A percentile compares a stretch with the other conserved stretches of the same genome.
These are phyloP conservation scores for Sturmia bella DNA, from an alignment of 2,888 invertebrate species.

Conservation along the genomic window DNA sequence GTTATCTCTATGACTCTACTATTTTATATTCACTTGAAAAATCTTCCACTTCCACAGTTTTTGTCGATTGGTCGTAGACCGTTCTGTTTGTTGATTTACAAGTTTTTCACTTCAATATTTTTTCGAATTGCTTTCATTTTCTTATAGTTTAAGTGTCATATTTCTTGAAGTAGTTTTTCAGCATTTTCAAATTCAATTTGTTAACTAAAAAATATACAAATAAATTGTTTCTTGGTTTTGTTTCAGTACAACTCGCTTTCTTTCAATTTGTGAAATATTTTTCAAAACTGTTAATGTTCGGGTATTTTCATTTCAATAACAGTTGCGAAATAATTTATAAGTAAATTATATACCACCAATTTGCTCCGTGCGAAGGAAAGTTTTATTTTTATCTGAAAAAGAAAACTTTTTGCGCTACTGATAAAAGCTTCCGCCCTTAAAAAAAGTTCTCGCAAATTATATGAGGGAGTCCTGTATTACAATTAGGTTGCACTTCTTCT, in stretches of 20 bases:
- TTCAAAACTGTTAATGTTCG: constrained; percentile 44
- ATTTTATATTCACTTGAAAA: constrained; percentile 49
- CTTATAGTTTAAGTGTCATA: constrained; percentile 49
- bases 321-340: constrained; percentile 30
- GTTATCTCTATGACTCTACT: constrained; percentile 79
- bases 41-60: constrained; percentile 52
- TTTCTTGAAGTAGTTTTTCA: constrained; percentile 42
- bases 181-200: constrained; percentile 38
- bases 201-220: constrained; percentile 43
- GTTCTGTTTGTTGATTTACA: constrained; percentile 69
- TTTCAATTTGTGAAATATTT: constrained; percentile 64
- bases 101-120: constrained; percentile 74
- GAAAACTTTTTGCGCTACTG: too few species aligned
- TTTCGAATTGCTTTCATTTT: constrained; percentile 73
- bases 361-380: too few species aligned
- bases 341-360: not conserved
- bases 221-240: constrained; percentile 2
- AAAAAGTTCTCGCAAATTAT: too few species aligned
- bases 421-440: too few species aligned
- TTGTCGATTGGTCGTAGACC: constrained; percentile 17
- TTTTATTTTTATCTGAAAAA: too few species aligned
- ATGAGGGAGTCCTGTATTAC: too few species aligned
- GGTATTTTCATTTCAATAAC: constrained; percentile 26
- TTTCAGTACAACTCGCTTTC: constrained; percentile 31
- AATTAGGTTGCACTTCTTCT: too few species aligned